A percentile compares a stretch with the other conserved stretches of the same genome.
phyloP scores from a whole-genome alignment of 2,113 vertebrate genomes.

The Heliornis fulica region DNA sequence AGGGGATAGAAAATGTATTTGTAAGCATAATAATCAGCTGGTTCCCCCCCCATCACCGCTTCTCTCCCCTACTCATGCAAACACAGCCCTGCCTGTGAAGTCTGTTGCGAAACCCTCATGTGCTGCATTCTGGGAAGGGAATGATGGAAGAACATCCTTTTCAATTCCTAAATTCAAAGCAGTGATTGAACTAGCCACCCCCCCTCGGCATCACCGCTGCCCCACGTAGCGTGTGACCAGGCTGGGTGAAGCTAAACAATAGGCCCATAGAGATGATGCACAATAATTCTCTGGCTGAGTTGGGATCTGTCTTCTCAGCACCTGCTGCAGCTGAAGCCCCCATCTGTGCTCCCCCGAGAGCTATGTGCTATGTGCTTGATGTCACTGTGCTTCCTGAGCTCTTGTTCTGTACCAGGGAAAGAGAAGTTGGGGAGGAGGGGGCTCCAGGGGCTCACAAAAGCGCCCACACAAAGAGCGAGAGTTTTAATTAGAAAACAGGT shows the following conservation, averaged over 20 bases:
- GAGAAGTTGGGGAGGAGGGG: not conserved
- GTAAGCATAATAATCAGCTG: not conserved
- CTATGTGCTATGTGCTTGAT: constrained; percentile 4
- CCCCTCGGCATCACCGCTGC: not conserved
- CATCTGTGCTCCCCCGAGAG: constrained; percentile 57
- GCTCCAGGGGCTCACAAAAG: not conserved
- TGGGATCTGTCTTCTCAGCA: constrained; percentile 36
- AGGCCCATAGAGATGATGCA: constrained; percentile 39
- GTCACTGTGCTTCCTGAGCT: constrained; percentile 25
- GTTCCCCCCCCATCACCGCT: fast-evolving
- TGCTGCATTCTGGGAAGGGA: not conserved
- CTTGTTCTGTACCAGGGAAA: not conserved
- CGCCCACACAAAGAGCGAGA: fast-evolving
- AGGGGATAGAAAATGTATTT: not conserved
- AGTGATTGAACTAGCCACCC: not conserved
- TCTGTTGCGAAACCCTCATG: not conserved
- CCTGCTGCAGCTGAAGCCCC: constrained; percentile 64
- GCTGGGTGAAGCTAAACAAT: constrained; percentile 40
- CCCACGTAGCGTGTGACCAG: not conserved
- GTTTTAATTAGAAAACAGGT: not conserved
- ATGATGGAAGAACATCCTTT: constrained; percentile 25
- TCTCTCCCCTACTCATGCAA: not conserved
- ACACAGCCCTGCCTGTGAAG: constrained; percentile 5
- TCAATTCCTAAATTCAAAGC: constrained; percentile 56
- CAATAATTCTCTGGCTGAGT: constrained; percentile 41